Evolutionary conservation across 2,888 invertebrate genomes (phyloP).

Genomic region (Tetragnatha montana): DNA sequence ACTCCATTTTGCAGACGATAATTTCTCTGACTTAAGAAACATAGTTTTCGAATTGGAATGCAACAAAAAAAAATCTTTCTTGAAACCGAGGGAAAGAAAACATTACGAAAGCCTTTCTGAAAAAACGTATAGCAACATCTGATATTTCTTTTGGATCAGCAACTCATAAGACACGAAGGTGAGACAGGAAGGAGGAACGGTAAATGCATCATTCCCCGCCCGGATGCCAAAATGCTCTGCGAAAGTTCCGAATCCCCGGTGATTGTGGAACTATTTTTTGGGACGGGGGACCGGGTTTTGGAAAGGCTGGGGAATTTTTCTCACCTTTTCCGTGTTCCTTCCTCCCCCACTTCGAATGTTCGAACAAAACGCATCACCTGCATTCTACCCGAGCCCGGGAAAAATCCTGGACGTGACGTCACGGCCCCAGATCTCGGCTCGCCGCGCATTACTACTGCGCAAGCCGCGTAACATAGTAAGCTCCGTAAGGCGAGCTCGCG

Average conservation of each 20-base stretch:
- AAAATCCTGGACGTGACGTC: constrained; percentile 69
- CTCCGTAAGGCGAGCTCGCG: constrained; percentile 43
- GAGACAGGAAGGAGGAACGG: background rate
- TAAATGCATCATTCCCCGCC: constrained; percentile 29
- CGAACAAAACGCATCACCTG: constrained; percentile 67
- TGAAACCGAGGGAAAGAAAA: background rate
- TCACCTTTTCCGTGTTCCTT: constrained; percentile 24
- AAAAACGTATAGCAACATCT: background rate
- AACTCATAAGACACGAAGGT: constrained; percentile 20
- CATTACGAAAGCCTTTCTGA: background rate
- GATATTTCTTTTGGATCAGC: constrained; percentile 13
- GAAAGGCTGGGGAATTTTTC: background rate
- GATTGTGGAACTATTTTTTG: background rate
- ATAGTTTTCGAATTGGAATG: background rate
- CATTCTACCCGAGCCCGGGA: constrained; percentile 50
- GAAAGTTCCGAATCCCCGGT: constrained; percentile 6
- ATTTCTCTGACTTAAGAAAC: constrained; percentile 14
- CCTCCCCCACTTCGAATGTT: constrained; percentile 60
- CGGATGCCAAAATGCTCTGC: background rate
- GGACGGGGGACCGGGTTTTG: background rate
- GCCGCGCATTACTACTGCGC: constrained; percentile 69
- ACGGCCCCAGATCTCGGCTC: constrained; percentile 48
- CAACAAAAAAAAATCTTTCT: background rate
- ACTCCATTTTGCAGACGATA: constrained; percentile 54
- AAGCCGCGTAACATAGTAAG: constrained; percentile 68